Base-by-base conservation (phyloP, 2,113 vertebrate genomes). In the Corythornis vintsioides region DNA sequence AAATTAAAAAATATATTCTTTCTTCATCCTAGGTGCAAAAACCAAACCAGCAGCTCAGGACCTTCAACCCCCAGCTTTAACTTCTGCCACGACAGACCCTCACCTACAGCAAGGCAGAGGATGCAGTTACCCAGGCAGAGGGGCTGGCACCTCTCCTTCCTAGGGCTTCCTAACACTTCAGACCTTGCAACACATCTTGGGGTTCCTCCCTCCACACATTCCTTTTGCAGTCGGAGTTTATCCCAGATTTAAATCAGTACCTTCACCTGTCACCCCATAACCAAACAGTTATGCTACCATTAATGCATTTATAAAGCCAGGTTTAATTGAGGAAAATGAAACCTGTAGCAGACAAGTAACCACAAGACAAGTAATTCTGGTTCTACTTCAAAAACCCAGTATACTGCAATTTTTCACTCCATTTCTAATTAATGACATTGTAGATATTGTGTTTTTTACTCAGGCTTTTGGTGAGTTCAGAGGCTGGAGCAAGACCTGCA, bases 371-470 rank as follows among this genome's bases (percentile, higher is more conserved):
- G 29, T 40, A 90, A 92, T n/a, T 45, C n/a, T 60, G 52, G 24
- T 65, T 79, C 82, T 31, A 19, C 5, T 85, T 81, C 86, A 91
- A 72, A 94, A 88, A 14, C 33, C 10, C 15, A 31, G 45, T 70
- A 73, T 28, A 94, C 43, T 74, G 43, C 28, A 69, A 52, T 84
- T 74, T 84, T 88, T 66, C 40, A 67, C n/a, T 89, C 20, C 73
- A 43, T 85, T 91, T 74, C 61, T 86, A 81, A 80, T 87, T 88
- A 92, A 47, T 76, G 45, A 69, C 24, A 33, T 90, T 91, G 71
- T 26, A 74, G 83, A 86, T 12, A 43, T 55, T 48, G 43, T 14
- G 25, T 13, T 43, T 80, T 84, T 82, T 50, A 13, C 45, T 73
- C 47, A 83, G 79, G 50, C 69, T 21, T 48, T 81, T 59, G 33